Evolutionary conservation across 2,797 vertebrate genomes (phyloP).

Genomic region (Otolemur crassicaudatus): DNA sequence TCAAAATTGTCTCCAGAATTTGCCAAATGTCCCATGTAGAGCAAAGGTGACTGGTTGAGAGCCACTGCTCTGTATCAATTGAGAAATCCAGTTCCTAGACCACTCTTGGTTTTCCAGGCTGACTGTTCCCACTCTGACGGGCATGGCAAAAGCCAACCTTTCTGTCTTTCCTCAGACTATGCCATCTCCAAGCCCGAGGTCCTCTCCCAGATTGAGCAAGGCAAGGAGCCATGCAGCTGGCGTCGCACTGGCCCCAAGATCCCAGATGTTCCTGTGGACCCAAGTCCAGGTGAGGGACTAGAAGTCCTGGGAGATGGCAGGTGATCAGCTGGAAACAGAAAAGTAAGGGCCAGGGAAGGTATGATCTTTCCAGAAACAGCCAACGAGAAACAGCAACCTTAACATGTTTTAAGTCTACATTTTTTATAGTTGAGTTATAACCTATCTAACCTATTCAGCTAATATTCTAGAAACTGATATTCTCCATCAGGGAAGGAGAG

Average conservation of each 20-base stretch:
- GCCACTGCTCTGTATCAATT: not conserved
- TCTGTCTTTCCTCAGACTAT: conserved; percentile 69
- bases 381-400: not conserved
- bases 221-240: conserved; percentile 79
- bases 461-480: not conserved
- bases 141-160: not conserved
- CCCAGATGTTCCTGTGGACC: conserved; percentile 78
- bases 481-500: not conserved
- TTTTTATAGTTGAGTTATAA: not conserved
- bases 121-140: not conserved
- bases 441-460: not conserved
- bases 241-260: conserved; percentile 73
- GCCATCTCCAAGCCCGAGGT: conserved; percentile 83
- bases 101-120: not conserved
- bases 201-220: conserved; percentile 80
- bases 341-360: no score
- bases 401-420: not conserved
- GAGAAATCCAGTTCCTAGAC: not conserved
- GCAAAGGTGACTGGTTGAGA: not conserved
- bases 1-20: not conserved
- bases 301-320: not conserved
- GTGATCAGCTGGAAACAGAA: not conserved
- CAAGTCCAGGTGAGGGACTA: conserved; percentile 76
- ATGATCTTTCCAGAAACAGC: not conserved
- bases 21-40: not conserved